Evolutionary conservation across 2,888 invertebrate genomes (phyloP).

Genomic region (Noctua comes): DNA sequence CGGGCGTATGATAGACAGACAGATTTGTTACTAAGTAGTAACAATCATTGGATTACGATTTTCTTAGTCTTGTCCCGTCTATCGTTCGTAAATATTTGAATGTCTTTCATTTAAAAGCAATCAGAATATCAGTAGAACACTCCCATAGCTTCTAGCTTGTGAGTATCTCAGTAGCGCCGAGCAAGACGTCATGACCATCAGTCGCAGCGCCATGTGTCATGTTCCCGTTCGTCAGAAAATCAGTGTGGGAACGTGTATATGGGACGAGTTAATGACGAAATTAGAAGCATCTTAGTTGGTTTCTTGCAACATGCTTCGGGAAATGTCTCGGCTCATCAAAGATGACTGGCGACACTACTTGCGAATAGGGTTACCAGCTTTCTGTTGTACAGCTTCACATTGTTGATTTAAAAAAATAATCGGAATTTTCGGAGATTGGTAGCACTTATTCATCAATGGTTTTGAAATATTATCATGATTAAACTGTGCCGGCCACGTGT

Average conservation of each 20-base stretch:
- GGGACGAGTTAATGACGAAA: conserved; percentile 55
- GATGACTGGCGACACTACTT: conserved; percentile 48
- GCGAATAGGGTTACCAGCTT: conserved; percentile 39
- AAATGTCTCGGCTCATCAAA: conserved; percentile 47
- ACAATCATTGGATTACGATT: too few species aligned
- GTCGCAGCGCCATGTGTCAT: conserved; percentile 28
- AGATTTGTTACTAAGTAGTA: too few species aligned
- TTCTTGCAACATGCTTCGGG: conserved; percentile 53
- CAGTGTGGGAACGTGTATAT: conserved; percentile 60
- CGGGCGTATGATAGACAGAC: too few species aligned
- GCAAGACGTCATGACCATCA: conserved; percentile 10
- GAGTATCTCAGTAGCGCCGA: conserved; percentile 6
- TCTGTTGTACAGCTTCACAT: neutral
- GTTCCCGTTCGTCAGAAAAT: conserved; percentile 48
- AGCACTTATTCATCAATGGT: too few species aligned
- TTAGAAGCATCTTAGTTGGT: conserved; percentile 47
- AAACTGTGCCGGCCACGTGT: too few species aligned
- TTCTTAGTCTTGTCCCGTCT: too few species aligned
- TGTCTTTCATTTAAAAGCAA: neutral
- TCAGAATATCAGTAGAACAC: neutral
- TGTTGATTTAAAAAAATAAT: neutral
- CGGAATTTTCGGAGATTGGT: neutral
- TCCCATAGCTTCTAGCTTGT: neutral
- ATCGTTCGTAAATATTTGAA: too few species aligned
- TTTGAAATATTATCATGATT: too few species aligned